Evolutionary conservation across 2,888 invertebrate genomes (phyloP), one percentile per base, ranked within the genome.

Genomic region (Cryptus armator): DNA sequence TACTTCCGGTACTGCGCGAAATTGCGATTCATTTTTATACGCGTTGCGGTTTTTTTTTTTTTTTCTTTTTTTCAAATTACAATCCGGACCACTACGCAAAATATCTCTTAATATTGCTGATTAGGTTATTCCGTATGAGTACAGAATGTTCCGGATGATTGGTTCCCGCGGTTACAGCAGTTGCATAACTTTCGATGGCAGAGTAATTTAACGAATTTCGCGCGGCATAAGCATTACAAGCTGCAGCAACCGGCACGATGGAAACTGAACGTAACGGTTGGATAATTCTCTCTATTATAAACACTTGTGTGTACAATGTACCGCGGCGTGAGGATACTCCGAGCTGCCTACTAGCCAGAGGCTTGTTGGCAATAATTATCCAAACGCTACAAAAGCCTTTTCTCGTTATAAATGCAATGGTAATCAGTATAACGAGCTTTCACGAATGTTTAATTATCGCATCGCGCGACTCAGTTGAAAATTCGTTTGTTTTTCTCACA

Each of bases 121-220:
- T 24, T 56, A 24, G 10, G 24, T 12, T 10, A 3, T 56, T 56
- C 12, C 24, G 10, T 24, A 12, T 24, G 24, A 56, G 9, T 16
- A 56, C 19, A 24, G 24, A 24, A 7, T 24, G 24, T 24, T 24
- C 56, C 19, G 10, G 59, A 72, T 67, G 46, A 83, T 78, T 77
- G 48, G 66, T 48, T 37, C 37, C 2, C 56, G 14, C 77, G 67
- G 71, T 76, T 64, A 5, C 10, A 46, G 46, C 44, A 66, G 66
- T 78, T 78, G 66, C 72, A 32, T 67, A 59, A 67, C 66, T 44
- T 71, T 72, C 72, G 77, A 83, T 68, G 59, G 66, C 10, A 46
- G 76, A 76, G 64, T 66, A 78, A 83, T 67, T 77, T 83, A 72
- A 83, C 72, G 77, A 83, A 68, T 67, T 37, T 67, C 77, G 72